Percentiles rank a stretch among this genome's conserved stretches.
Conservation (phyloP, 2,797 vertebrate species). For the Chelon auratus region DNA sequence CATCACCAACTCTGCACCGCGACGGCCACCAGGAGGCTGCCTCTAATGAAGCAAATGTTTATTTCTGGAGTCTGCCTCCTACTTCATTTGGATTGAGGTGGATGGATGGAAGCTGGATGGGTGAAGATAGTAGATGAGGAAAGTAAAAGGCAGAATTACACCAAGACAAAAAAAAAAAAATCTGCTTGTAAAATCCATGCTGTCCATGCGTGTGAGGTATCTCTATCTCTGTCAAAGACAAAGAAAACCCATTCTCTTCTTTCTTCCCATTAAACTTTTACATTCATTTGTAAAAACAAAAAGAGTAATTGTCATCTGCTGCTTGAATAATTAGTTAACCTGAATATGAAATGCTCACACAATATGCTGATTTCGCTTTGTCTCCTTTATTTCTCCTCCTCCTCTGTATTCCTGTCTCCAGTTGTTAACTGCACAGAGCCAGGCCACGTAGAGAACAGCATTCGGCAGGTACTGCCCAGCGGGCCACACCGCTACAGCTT, state of each 20-base stretch:
- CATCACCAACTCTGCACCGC: conserved; percentile 68
- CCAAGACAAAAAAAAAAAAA: neutral
- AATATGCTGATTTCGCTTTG: conserved; percentile 16
- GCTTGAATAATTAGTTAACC: neutral
- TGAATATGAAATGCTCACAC: neutral
- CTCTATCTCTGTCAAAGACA: neutral
- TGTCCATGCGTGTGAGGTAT: neutral
- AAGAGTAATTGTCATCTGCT: neutral
- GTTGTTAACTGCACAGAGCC: conserved; percentile 98
- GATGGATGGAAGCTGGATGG: conserved; percentile 55
- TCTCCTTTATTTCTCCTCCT: conserved; percentile 4
- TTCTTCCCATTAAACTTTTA: neutral
- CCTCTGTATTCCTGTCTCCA: conserved; percentile 60
- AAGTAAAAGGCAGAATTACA: conserved; percentile 26
- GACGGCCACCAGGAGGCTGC: conserved; percentile 64
- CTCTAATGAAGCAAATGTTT: conserved; percentile 79
- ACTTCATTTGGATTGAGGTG: conserved; percentile 66
- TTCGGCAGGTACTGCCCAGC: conserved; percentile 90
- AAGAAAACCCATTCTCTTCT: neutral
- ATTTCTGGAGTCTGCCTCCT: conserved; percentile 68
- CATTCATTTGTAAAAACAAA: neutral
- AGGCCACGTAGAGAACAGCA: conserved; percentile 93
- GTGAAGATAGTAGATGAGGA: conserved; percentile 33
- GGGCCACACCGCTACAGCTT: conserved; percentile 95
- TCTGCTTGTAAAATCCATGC: neutral